phyloP scores from a whole-genome alignment of 2,797 vertebrate species.

The Melanotaenia parkinsoni region DNA sequence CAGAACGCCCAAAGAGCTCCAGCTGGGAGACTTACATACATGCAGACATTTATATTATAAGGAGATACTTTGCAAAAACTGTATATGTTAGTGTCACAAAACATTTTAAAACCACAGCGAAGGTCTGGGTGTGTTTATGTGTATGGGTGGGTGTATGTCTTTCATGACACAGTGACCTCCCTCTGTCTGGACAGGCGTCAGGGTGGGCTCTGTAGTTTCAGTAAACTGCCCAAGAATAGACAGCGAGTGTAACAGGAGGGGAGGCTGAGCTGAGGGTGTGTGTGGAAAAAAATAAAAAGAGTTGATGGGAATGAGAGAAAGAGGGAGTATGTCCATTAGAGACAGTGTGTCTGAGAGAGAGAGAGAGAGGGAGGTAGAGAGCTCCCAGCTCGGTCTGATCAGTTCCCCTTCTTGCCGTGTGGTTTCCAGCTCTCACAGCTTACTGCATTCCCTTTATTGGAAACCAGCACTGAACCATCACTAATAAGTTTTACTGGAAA shows the following conservation, averaged over 20 bases:
- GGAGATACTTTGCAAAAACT: neutral
- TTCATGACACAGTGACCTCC: slow-evolving; percentile 66
- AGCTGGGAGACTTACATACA: slow-evolving; percentile 40
- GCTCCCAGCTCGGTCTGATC: slow-evolving; percentile 67
- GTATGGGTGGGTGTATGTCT: slow-evolving; percentile 18
- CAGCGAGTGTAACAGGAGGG: slow-evolving; percentile 67
- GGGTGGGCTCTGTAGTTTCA: slow-evolving; percentile 83
- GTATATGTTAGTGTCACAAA: slow-evolving; percentile 2
- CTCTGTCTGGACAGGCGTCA: slow-evolving; percentile 54
- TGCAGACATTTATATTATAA: neutral
- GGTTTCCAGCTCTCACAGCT: slow-evolving; percentile 42
- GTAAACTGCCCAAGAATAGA: slow-evolving; percentile 76
- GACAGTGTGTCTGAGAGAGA: slow-evolving; percentile 33
- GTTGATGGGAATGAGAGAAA: slow-evolving; percentile 64
- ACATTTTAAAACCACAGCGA: neutral
- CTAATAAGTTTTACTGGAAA: slow-evolving; percentile 24
- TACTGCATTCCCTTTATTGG: slow-evolving; percentile 32
- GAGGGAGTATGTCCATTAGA: slow-evolving; percentile 57
- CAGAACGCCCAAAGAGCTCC: slow-evolving; percentile 40
- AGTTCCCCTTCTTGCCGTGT: slow-evolving; percentile 50
- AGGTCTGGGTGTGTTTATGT: slow-evolving; percentile 22
- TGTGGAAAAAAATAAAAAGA: slow-evolving; percentile 35
- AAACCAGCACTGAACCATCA: slow-evolving; percentile 17
- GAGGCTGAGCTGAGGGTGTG: slow-evolving; percentile 29
- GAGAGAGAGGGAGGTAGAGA: slow-evolving; percentile 46